These are phyloP conservation scores for Vespertilio murinus DNA, from an alignment of 2,797 vertebrate species.

Conservation along the genomic window DNA sequence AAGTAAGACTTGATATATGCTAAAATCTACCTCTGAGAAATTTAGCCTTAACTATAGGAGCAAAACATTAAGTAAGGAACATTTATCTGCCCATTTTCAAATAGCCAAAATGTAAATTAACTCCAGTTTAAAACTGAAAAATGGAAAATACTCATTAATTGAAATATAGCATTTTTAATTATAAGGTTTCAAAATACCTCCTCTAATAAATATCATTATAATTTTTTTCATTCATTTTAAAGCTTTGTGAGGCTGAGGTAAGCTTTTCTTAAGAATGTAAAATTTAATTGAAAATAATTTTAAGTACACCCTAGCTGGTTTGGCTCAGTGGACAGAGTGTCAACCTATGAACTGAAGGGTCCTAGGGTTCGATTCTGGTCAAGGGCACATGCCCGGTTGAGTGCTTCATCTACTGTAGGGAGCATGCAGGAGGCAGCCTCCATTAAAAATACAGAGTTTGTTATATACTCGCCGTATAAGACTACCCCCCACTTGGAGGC, in stretches of 20 bases:
- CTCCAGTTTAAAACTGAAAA: slow-evolving; percentile 40
- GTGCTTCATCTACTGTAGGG: too few relatives aligned
- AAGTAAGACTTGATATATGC: background rate
- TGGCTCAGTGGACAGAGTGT: too few relatives aligned
- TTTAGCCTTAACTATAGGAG: background rate
- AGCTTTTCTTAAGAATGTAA: slow-evolving; percentile 10
- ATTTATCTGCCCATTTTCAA: background rate
- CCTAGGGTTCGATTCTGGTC: too few relatives aligned
- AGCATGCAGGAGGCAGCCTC: too few relatives aligned
- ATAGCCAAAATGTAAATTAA: slow-evolving; percentile 6
- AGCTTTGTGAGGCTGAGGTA: background rate
- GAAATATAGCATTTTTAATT: slow-evolving; percentile 54
- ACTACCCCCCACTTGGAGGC: too few relatives aligned
- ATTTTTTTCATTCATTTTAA: slow-evolving; percentile 40
- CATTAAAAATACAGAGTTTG: too few relatives aligned
- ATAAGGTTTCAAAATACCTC: slow-evolving; percentile 7
- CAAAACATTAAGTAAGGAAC: slow-evolving; percentile 5
- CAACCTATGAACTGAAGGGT: too few relatives aligned
- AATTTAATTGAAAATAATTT: slow-evolving; percentile 35
- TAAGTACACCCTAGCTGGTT: background rate
- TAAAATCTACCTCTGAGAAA: background rate
- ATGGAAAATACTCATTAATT: background rate
- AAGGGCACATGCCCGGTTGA: too few relatives aligned
- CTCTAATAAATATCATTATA: slow-evolving; percentile 3
- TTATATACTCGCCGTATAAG: too few relatives aligned